A percentile compares a stretch with the other conserved stretches of the same genome.
phyloP scores from a whole-genome alignment of 2,113 vertebrate genomes.

The Tympanuchus pallidicinctus region DNA sequence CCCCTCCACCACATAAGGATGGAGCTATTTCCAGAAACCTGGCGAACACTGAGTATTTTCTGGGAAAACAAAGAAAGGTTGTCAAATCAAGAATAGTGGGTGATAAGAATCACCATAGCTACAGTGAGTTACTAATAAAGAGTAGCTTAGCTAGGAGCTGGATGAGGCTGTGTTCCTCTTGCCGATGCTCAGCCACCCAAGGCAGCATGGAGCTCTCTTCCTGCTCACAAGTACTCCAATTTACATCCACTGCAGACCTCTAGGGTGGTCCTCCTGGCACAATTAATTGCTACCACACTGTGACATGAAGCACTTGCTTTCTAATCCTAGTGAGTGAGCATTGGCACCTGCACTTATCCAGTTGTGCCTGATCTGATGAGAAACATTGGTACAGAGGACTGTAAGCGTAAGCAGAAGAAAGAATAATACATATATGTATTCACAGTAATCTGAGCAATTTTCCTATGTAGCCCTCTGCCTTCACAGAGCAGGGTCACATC shows the following conservation, averaged over 20 bases:
- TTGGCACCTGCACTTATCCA: neutral
- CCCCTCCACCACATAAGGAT: constrained; percentile 28
- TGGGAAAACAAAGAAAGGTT: constrained; percentile 13
- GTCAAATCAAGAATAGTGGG: constrained; percentile 23
- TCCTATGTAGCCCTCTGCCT: neutral
- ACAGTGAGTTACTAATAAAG: neutral
- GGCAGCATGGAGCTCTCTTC: neutral
- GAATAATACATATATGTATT: neutral
- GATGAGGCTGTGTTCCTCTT: neutral
- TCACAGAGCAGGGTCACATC: neutral
- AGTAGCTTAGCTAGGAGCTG: neutral
- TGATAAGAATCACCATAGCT: constrained; percentile 21
- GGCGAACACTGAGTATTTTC: neutral
- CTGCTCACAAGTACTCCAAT: neutral
- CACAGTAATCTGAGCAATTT: neutral
- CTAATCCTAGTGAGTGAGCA: neutral
- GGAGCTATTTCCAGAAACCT: constrained; percentile 50
- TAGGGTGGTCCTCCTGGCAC: neutral
- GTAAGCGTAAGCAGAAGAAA: neutral
- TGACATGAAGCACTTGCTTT: neutral
- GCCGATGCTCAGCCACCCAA: neutral
- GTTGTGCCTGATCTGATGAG: neutral
- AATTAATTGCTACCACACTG: neutral
- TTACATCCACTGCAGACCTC: neutral
- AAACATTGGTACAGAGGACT: neutral